Conservation (phyloP, 2,113 vertebrate genomes). For the Leptosomus discolor region DNA sequence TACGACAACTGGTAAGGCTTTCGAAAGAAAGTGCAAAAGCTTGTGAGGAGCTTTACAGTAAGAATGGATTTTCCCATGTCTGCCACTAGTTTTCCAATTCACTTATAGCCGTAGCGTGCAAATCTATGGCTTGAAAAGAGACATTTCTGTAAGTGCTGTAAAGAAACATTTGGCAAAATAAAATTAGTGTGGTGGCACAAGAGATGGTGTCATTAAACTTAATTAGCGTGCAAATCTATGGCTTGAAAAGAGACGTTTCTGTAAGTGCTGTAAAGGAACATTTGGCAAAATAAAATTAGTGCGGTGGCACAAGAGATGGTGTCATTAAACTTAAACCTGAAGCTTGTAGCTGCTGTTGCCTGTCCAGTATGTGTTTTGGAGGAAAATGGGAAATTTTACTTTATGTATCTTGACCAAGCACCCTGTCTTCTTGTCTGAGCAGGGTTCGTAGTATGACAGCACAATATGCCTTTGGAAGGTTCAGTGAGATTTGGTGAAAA, state of each 20-base stretch:
- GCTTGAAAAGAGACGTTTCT: not conserved
- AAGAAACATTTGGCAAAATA: not conserved
- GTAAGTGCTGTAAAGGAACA: not conserved
- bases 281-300: not conserved
- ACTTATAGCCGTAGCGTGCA: not conserved
- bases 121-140: not conserved
- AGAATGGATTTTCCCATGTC: not conserved
- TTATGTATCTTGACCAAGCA: not conserved
- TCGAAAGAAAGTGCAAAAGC: not conserved
- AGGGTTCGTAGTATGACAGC: not conserved
- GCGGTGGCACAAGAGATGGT: rapidly evolving
- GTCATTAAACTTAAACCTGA: not conserved
- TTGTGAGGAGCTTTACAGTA: not conserved
- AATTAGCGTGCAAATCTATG: not conserved
- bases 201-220: not conserved
- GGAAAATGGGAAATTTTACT: not conserved
- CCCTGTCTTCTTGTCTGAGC: not conserved
- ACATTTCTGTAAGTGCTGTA: not conserved
- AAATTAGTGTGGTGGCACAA: rapidly evolving
- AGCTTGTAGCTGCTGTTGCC: not conserved
- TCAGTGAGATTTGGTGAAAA: not conserved
- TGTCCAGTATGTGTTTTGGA: not conserved
- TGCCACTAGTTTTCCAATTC: not conserved
- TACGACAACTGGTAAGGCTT: not conserved
- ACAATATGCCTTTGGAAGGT: not conserved